These are phyloP conservation scores for Acarapis woodi DNA, from an alignment of 1,140 invertebrate species.

Conservation along the genomic window DNA sequence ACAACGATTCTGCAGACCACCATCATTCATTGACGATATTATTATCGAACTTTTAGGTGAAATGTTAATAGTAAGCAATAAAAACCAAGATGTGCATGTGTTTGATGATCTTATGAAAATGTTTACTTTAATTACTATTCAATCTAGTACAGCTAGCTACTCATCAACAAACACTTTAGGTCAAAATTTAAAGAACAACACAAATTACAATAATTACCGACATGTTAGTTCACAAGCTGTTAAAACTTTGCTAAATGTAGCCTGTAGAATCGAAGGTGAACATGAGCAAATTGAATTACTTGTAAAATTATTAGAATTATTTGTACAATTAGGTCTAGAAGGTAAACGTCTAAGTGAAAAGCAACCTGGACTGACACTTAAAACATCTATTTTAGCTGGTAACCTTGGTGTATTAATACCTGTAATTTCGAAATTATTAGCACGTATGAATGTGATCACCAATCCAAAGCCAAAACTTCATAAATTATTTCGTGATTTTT, in stretches of 20 bases:
- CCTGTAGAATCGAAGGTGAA: conserved; percentile 66
- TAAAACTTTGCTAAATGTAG: conserved; percentile 74
- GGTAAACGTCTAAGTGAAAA: conserved; percentile 74
- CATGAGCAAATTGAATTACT: conserved; percentile 56
- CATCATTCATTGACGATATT: conserved; percentile 52
- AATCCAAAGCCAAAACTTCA: conserved; percentile 76
- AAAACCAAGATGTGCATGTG: conserved; percentile 31
- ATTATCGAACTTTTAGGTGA: conserved; percentile 91
- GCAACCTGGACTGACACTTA: conserved; percentile 25
- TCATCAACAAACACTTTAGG: conserved; percentile 24
- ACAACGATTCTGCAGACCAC: conserved; percentile 66
- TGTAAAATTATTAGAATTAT: conserved; percentile 62
- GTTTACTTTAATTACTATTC: conserved; percentile 79
- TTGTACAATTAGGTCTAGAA: conserved; percentile 86
- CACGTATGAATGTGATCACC: conserved; percentile 27
- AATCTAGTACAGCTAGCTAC: conserved; percentile 63
- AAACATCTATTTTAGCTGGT: conserved; percentile 70
- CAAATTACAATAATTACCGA: conserved; percentile 19
- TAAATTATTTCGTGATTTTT: conserved; percentile 92
- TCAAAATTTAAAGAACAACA: background rate
- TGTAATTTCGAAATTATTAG: conserved; percentile 42
- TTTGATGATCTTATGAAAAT: conserved; percentile 91
- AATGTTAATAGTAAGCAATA: conserved; percentile 67
- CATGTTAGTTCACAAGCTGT: conserved; percentile 82
- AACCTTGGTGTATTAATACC: conserved; percentile 89